Base-by-base conservation (phyloP, 1,140 invertebrate species). In the Panagrolaimus sp. region DNA sequence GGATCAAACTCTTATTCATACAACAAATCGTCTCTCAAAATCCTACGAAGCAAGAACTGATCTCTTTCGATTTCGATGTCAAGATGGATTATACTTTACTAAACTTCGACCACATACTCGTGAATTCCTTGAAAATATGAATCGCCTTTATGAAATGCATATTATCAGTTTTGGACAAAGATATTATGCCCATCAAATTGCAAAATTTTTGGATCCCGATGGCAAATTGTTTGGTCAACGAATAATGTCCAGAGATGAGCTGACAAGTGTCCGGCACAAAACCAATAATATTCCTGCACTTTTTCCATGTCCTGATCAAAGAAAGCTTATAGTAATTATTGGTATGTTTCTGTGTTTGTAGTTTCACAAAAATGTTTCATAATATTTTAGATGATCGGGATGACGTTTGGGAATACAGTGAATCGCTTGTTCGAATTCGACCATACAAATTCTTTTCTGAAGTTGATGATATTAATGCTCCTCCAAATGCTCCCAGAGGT, bases 1-100 rank as follows among this genome's bases (percentile, higher is more conserved):
- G 46, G 96, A 99, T 88, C 95, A 98, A 84, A 99, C 96, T 1
- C 86, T 99, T 32, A 93, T 99, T 79, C 96, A 99, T 83, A 98
- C 96, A 1, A 98, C 96, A 14, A 97, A 98, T 86, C 46, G 67
- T 28, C 63, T 68, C 10, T 58, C 67, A 15, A 67, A 64, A 43
- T 48, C 48, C 12, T 26, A 64, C 10, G 75, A 76, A 71, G 21
- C 64, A n/a, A n/a, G 52, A 28, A 21, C 15, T 9, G 52, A 52
- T 52, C 45, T 44, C 26, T 58, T 28, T 43, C 17, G 28, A 7
- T 58, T 26, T 43, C 9, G 3, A 12, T 63, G 73, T 10, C 21
- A 14, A 28, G n/a, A 52, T 71, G 21, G 38, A 2, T 96, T 91
- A 92, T 98, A 97, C 85, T 94, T 96, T 81, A 98, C 96, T 14